Evolutionary conservation across 2,113 vertebrate species (phyloP).

Genomic region (Otolemur garnettii): DNA sequence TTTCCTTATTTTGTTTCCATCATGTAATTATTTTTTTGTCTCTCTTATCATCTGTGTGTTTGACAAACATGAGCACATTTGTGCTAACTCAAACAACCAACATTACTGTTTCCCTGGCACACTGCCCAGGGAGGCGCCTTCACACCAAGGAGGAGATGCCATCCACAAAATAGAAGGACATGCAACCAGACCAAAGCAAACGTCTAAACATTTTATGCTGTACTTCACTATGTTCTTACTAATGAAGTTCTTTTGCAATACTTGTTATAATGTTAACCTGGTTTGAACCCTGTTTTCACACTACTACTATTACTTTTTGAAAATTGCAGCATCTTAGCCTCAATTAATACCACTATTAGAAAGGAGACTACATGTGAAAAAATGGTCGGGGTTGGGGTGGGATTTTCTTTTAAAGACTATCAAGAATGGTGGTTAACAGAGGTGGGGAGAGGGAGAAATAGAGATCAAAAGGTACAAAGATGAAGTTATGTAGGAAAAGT

Average conservation of each 20-base stretch:
- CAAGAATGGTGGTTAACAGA: background rate
- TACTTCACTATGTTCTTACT: slow-evolving; percentile 25
- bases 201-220: background rate
- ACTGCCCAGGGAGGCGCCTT: slow-evolving; percentile 82
- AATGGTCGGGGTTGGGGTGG: no score
- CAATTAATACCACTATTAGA: background rate
- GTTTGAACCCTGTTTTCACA: background rate
- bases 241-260: slow-evolving; percentile 33
- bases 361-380: background rate
- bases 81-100: slow-evolving; percentile 80
- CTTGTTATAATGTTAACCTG: background rate
- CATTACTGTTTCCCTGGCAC: slow-evolving; percentile 83
- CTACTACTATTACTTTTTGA: background rate
- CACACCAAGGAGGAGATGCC: slow-evolving; percentile 81
- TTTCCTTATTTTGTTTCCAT: slow-evolving; percentile 82
- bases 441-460: background rate
- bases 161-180: slow-evolving; percentile 74
- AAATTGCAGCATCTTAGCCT: background rate
- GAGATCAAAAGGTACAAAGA: background rate
- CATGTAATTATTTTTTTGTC: slow-evolving; percentile 81
- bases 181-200: background rate
- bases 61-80: slow-evolving; percentile 85
- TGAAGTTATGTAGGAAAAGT: background rate
- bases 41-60: slow-evolving; percentile 82
- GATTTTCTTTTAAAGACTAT: background rate